Evolutionary conservation across 2,797 vertebrate genomes (phyloP), one percentile per base, ranked within the genome.

Genomic region (Cuculus canorus): DNA sequence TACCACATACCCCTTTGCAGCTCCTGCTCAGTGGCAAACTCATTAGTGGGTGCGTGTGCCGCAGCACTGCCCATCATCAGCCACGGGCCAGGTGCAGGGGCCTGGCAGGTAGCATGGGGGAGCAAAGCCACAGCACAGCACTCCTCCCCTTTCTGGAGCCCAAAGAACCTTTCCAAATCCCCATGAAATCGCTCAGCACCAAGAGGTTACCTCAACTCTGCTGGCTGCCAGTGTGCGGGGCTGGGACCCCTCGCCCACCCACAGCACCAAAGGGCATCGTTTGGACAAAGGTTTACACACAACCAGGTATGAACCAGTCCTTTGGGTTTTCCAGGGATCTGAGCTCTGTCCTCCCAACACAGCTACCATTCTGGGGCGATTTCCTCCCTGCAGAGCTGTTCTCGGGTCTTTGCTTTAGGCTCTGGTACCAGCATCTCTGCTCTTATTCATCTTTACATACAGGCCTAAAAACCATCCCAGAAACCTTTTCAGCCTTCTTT

Each of bases 201-300:
- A 1, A 33, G 50, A 32, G n/a, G 24, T 4, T 33, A 32, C 28
- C 45, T 5, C 0, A 1, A 28, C 33, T 50, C 39, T n/a, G 48
- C 57, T 0, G 4, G 57, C 30, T 3, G 1, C 53, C 16, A 9
- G 64, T 24, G 45, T 1, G 3, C 59, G 1, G 0, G 32, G 33
- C 27, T 28, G 25, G 48, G 25, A 45, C 4, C 9, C 18, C 23
- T 60, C 12, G 9, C 13, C 16, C 13, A 7, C 25, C 4, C 5
- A 1, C 47, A 0, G 0, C 11, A 19, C 43, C 3, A 0, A 33
- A 7, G 24, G 72, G 8, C 32, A 9, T 5, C 4, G 9, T 23
- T 30, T 2, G 4, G 35, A 54, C 78, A 18, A 32, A 22, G 32
- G 2, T 16, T 47, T 17, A 37, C 43, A 22, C 30, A 45, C 21